phyloP scores from a whole-genome alignment of 2,797 vertebrate species.

The Coccyzus lansbergi region DNA sequence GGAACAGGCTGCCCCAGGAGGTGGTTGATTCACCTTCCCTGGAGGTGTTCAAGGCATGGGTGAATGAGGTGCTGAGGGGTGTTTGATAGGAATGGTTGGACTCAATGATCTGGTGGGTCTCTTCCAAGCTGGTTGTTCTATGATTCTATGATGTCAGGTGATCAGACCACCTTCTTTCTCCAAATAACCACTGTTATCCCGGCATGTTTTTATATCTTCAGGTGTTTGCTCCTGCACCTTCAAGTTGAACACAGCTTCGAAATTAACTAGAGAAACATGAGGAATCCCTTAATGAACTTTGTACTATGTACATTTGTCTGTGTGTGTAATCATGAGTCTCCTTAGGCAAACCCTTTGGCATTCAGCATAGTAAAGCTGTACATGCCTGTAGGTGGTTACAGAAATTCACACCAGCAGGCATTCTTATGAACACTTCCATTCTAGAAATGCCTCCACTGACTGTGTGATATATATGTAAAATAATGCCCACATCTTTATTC shows the following conservation, averaged over 20 bases:
- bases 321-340: background rate
- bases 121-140: too few relatives aligned
- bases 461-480: background rate
- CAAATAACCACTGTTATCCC: background rate
- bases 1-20: too few relatives aligned
- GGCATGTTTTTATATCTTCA: rapidly evolving
- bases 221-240: background rate
- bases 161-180: background rate
- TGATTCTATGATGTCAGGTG: too few relatives aligned
- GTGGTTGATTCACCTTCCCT: too few relatives aligned
- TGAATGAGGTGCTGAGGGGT: too few relatives aligned
- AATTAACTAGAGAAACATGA: background rate
- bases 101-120: too few relatives aligned
- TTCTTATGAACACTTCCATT: background rate
- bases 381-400: background rate
- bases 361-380: background rate
- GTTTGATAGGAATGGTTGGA: too few relatives aligned
- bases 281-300: background rate
- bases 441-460: background rate
- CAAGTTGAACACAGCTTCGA: background rate
- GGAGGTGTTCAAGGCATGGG: too few relatives aligned
- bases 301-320: background rate
- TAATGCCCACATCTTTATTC: background rate
- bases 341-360: background rate
- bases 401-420: background rate